These are phyloP conservation scores for Halictus rubicundus DNA, from an alignment of 1,140 invertebrate genomes.

Conservation along the genomic window DNA sequence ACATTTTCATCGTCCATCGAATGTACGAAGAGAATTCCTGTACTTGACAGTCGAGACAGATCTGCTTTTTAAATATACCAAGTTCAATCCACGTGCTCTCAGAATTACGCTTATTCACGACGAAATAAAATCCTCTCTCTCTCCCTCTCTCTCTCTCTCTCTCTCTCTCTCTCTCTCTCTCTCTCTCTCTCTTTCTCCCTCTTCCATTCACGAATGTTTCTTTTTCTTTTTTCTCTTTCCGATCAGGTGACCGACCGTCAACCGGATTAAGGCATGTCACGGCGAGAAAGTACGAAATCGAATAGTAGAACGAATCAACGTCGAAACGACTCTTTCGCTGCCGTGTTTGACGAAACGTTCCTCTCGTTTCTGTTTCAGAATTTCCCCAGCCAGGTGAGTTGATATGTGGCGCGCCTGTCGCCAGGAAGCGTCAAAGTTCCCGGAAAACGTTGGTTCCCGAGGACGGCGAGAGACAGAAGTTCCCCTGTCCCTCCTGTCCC, in stretches of 20 bases:
- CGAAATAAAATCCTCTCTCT: not conserved
- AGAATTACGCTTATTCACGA: not conserved
- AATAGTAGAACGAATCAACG: no score
- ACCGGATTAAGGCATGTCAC: not conserved
- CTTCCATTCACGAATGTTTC: not conserved
- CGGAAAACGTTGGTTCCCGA: not conserved
- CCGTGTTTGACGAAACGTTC: slow-evolving; percentile 5
- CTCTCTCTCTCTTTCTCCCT: no score
- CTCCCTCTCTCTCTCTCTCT: not conserved
- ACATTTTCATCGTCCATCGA: not conserved
- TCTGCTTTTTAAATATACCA: slow-evolving; percentile 24
- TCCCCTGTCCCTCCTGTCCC: slow-evolving; percentile 65
- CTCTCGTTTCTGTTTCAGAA: slow-evolving; percentile 56
- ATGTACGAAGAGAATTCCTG: not conserved
- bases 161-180: not conserved
- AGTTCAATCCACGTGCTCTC: not conserved
- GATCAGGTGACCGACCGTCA: not conserved
- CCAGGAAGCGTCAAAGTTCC: not conserved
- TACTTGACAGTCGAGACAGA: not conserved
- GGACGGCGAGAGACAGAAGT: slow-evolving; percentile 43
- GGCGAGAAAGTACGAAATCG: not conserved
- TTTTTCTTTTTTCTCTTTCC: no score
- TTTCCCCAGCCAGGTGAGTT: not conserved
- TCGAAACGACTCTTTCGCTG: not conserved
- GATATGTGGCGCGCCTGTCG: not conserved